Conservation (phyloP, 1,140 invertebrate genomes). For the Arion vulgaris region DNA sequence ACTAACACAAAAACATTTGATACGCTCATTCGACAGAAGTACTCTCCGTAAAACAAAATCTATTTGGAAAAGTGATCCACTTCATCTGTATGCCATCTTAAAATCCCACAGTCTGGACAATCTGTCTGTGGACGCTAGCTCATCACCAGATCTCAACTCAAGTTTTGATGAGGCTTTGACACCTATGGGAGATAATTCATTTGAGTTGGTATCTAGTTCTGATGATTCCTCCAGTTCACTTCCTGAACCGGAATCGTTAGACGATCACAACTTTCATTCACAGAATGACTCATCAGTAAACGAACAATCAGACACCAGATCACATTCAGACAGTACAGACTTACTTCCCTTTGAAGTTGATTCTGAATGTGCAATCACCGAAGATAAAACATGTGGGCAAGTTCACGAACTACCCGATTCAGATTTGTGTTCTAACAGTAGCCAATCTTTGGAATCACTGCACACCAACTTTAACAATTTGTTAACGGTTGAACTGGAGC, state of each 20-base stretch:
- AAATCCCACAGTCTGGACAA: background rate
- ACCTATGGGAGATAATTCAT: conserved; percentile 23
- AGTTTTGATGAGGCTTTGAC: background rate
- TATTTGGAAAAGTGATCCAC: conserved; percentile 47
- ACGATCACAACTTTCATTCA: no score
- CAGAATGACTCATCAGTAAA: background rate
- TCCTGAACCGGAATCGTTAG: background rate
- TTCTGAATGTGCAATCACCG: background rate
- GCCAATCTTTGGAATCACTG: background rate
- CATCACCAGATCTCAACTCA: background rate
- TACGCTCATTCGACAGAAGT: conserved; percentile 49
- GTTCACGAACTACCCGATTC: background rate
- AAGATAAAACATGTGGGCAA: background rate
- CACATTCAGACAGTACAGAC: background rate
- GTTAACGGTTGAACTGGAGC: background rate
- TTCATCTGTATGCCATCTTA: conserved; percentile 51
- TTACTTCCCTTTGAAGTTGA: no score
- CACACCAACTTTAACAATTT: background rate
- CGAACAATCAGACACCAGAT: background rate
- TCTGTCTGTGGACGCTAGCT: background rate
- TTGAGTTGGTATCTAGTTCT: background rate
- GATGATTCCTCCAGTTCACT: background rate
- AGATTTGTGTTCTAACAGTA: background rate
- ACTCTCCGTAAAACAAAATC: conserved; percentile 44
- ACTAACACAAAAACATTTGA: conserved; percentile 47